Base-by-base conservation (phyloP, 2,797 vertebrate species). In the Pantherophis alleghaniensis region DNA sequence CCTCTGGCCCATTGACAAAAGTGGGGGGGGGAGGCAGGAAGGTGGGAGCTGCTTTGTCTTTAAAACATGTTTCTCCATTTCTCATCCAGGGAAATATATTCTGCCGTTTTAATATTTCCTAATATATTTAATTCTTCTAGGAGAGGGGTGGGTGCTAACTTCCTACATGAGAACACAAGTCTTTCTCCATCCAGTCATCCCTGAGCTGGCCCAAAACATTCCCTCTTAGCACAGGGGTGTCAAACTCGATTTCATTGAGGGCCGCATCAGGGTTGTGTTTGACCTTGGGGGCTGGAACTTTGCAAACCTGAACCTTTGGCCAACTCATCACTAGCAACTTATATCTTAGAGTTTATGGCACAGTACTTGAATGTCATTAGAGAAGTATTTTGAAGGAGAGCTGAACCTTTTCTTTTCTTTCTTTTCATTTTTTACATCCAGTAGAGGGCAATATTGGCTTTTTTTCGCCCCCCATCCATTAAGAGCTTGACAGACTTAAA, bases 391-490 rank as follows among this genome's bases (percentile, higher is more conserved):
- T 83, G 37, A 47, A 11, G 37, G 37, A 83, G 37, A 24, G 10
- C 4, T 47, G 74, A 47, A 83, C 20, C 18, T 10, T 79, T 83
- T 6, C 42, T 24, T 42, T 47, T 16, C 28, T 87, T 55, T 28
- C 2, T 7, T 87, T 47, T 51, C 42, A 47, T 55, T 37, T 42
- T 0, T 22, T 16, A 32, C 10, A 14, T 90, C 74, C 98, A 96
- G 96, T 91, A 97, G 98, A 95, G 97, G 97, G 95, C 24, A 95
- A 91, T 93, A 91, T 94, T 89, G 91, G 61, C 91, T 94, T 94
- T 93, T 86, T 96, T 4, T 9, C 95, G 94, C 16, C 87, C 57
- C 1, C 53, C 13, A 53, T 26, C 56, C 5, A n/a, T 14, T 42
- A 59, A 88, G n/a, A 37, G 32, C 20, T 60, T 60, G 47, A 55